These are phyloP conservation scores for Echeneis naucrates DNA, from an alignment of 2,797 vertebrate species.

Conservation along the genomic window DNA sequence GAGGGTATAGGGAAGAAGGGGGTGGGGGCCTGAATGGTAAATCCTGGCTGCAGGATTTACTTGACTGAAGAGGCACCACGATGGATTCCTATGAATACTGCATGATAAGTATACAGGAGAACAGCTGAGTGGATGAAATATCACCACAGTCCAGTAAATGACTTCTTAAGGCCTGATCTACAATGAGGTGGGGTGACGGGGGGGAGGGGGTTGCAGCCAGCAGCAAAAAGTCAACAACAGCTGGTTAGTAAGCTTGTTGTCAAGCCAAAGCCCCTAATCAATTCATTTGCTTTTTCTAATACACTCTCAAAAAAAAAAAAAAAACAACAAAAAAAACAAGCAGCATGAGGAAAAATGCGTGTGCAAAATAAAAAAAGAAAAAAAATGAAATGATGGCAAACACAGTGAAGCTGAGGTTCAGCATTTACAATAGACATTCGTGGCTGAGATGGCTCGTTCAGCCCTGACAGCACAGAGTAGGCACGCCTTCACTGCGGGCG, in stretches of 20 bases:
- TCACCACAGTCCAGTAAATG: conserved; percentile 19
- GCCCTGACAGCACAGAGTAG: conserved; percentile 54
- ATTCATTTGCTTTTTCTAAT: conserved; percentile 27
- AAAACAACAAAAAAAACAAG: conserved; percentile 54
- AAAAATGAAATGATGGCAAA: conserved; percentile 36
- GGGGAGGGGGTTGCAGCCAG: conserved; percentile 21
- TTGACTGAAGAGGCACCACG: conserved; percentile 46
- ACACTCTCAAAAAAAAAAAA: conserved; percentile 44
- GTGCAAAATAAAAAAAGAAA: conserved; percentile 14
- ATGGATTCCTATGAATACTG: conserved; percentile 65
- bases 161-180: conserved; percentile 40
- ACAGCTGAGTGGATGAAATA: conserved; percentile 46
- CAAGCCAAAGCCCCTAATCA: conserved; percentile 37
- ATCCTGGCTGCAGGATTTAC: conserved; percentile 63
- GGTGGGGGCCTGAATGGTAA: conserved; percentile 47
- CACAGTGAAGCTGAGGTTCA: conserved; percentile 47
- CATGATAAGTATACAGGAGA: conserved; percentile 58
- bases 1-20: background rate
- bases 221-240: conserved; percentile 42
- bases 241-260: conserved; percentile 29
- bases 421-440: conserved; percentile 59
- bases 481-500: conserved; percentile 33
- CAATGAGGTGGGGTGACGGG: background rate
- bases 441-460: conserved; percentile 43
- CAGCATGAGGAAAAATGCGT: conserved; percentile 28